phyloP scores from a whole-genome alignment of 2,113 vertebrate species.

The Ailurus styani region DNA sequence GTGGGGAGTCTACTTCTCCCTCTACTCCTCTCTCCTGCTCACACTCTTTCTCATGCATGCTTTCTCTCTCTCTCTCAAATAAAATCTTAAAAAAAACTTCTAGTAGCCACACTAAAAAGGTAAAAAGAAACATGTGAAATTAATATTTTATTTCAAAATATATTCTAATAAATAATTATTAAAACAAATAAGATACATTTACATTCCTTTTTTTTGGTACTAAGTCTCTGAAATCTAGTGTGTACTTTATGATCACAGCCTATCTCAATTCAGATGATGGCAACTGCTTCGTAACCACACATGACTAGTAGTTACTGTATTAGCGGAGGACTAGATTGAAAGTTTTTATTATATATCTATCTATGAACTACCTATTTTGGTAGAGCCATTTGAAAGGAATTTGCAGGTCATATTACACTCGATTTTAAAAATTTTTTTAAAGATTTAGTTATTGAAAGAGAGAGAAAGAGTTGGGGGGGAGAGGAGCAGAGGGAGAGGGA shows the following conservation, averaged over 20 bases:
- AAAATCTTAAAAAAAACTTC: not conserved
- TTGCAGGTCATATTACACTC: not conserved
- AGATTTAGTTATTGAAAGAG: not conserved
- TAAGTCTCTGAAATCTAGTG: not conserved
- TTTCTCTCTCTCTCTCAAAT: not conserved
- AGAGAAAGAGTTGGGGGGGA: not conserved
- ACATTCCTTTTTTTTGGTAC: not conserved
- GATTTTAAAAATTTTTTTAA: not conserved
- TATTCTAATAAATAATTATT: not conserved
- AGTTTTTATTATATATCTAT: not conserved
- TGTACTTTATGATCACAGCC: not conserved
- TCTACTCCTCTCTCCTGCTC: not conserved
- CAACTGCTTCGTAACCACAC: not conserved
- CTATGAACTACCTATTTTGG: not conserved
- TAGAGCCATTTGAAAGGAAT: slow-evolving; percentile 22
- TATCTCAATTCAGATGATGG: not conserved
- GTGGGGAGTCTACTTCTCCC: not conserved
- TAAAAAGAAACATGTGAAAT: not conserved
- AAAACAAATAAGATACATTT: not conserved
- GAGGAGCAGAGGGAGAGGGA: not conserved
- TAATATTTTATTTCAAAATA: not conserved
- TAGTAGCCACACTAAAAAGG: not conserved
- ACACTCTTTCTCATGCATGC: not conserved
- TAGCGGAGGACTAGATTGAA: not conserved
- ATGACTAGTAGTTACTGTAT: not conserved